phyloP scores from a whole-genome alignment of 2,113 vertebrate genomes.

The Mesembrinibis cayennensis region DNA sequence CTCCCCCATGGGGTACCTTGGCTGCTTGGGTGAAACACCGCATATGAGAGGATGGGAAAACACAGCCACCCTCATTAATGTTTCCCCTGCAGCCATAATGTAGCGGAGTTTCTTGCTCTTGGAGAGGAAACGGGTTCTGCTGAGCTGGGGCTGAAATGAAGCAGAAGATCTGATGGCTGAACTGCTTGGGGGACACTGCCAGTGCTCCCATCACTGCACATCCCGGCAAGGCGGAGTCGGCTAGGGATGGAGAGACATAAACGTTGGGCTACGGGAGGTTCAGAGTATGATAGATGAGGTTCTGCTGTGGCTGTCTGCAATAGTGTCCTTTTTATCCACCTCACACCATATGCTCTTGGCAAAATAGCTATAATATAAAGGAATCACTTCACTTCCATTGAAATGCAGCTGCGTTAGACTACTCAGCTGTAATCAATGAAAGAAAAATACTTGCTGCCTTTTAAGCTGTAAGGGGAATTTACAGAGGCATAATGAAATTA shows the following conservation, averaged over 20 bases:
- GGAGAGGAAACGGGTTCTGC: neutral
- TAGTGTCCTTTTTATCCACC: constrained; percentile 39
- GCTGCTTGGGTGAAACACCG: accelerated
- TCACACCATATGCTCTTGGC: constrained; percentile 33
- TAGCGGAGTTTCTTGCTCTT: accelerated
- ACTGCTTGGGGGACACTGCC: neutral
- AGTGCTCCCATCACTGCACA: neutral
- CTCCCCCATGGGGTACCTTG: neutral
- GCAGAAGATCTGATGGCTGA: neutral
- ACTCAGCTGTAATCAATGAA: constrained; percentile 36
- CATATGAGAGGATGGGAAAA: neutral
- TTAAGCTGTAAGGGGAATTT: constrained; percentile 39
- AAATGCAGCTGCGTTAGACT: constrained; percentile 43
- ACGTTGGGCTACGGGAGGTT: neutral
- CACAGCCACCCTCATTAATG: neutral
- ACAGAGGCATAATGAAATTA: constrained; percentile 31
- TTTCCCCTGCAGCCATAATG: neutral
- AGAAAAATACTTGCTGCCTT: constrained; percentile 21
- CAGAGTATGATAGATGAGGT: neutral
- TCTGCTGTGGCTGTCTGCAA: constrained; percentile 1
- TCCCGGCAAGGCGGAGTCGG: neutral
- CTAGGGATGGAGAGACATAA: neutral
- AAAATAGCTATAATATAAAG: constrained; percentile 19
- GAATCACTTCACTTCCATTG: constrained; percentile 31
- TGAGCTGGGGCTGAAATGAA: neutral